phyloP scores from a whole-genome alignment of 2,797 vertebrate species.

The Pagetopsis macropterus region DNA sequence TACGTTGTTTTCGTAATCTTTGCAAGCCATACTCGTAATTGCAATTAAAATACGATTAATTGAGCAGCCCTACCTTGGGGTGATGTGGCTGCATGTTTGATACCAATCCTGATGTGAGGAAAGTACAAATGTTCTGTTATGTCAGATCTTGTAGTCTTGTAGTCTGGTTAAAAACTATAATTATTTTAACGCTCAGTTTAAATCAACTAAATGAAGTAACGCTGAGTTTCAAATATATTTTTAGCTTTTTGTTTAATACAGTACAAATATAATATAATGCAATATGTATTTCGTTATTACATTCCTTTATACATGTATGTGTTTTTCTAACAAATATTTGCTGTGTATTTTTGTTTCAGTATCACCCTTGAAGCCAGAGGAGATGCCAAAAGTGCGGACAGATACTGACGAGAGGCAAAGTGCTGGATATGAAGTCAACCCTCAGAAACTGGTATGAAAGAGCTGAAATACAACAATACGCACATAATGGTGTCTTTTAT shows the following conservation, averaged over 20 bases:
- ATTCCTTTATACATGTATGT: neutral
- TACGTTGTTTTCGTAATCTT: no score
- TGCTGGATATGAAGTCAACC: conserved; percentile 94
- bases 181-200: neutral
- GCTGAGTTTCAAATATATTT: no score
- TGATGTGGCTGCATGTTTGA: neutral
- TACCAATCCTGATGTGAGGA: neutral
- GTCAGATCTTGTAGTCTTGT: neutral
- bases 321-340: neutral
- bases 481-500: neutral
- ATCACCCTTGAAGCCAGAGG: conserved; percentile 92
- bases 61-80: neutral
- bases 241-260: neutral
- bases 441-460: conserved; percentile 90
- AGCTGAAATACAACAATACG: no score
- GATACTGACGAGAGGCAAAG: conserved; percentile 90
- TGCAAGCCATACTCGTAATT: no score
- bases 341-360: conserved; percentile 75
- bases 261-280: no score
- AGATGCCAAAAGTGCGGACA: conserved; percentile 92
- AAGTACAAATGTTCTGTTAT: neutral
- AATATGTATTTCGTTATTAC: neutral
- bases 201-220: no score
- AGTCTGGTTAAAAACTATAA: neutral
- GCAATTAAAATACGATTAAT: no score